Conservation (phyloP, 2,113 vertebrate species). For the Rhinoptilus africanus region DNA sequence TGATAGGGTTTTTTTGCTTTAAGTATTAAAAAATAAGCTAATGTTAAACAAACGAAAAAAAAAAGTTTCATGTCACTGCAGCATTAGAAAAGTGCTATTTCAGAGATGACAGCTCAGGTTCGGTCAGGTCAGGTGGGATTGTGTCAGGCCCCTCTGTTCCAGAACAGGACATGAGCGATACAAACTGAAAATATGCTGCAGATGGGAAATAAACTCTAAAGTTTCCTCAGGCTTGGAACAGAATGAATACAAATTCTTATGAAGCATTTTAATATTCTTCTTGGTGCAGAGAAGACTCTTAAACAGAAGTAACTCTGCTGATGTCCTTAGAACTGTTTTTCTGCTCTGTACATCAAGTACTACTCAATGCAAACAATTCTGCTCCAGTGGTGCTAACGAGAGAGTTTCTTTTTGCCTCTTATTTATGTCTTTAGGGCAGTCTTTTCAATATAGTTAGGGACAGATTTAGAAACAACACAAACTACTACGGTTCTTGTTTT, state of each 20-base stretch:
- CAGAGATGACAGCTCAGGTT: neutral
- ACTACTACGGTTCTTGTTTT: neutral
- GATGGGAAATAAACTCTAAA: neutral
- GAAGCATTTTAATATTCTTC: neutral
- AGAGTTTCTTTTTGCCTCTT: neutral
- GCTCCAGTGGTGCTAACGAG: neutral
- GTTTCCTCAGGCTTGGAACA: neutral
- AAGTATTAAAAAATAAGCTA: neutral
- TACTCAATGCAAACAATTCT: neutral
- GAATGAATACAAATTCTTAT: neutral
- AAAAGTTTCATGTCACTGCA: neutral
- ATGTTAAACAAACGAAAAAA: neutral
- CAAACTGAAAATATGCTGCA: neutral
- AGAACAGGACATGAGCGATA: neutral
- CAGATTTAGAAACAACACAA: neutral
- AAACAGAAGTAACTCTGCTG: slow-evolving; percentile 3
- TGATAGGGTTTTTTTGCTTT: neutral
- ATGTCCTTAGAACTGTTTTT: neutral
- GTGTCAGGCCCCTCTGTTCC: neutral
- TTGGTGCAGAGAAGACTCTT: neutral
- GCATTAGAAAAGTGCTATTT: neutral
- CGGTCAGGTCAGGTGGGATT: neutral
- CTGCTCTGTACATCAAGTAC: neutral
- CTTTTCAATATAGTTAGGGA: neutral
- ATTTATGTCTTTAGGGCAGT: neutral